Base-by-base conservation (phyloP, 2,888 invertebrate genomes). In the Orthonevra nobilis region DNA sequence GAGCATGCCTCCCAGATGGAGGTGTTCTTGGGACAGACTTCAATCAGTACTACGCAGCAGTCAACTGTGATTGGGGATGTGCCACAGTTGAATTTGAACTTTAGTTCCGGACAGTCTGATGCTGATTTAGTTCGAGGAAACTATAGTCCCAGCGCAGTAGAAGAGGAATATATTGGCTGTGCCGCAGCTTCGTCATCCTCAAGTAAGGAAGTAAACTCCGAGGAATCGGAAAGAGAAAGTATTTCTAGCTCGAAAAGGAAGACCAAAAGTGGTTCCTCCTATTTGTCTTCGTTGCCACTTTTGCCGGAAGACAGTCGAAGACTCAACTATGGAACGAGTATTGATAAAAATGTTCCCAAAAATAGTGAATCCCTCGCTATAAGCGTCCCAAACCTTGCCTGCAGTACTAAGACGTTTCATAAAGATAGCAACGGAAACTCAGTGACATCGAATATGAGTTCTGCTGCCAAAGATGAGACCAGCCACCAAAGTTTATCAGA, bases 41-140 rank as follows among this genome's bases (percentile, higher is more conserved):
- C 74, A 12, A 69, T 82, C 1, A 73, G 58, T 70, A 58, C 77
- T 3, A 66, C 70, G 19, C 54, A 74, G 44, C 36, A 74, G 46
- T 68, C 72, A 7, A 66, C 20, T 19, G 5, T 52, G 5, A 19
- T 23, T 14, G 34, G 77, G 7, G 81, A 79, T n/a, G 75, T 85
- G 4, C 84, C 86, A n/a, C 68, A 63, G n/a, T 72, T 86, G 28
- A 84, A 86, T 82, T 82, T 85, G 19, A 84, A 84, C 72, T 83
- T 83, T 26, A 85, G 84, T 56, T 84, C 85, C 5, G 83, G 69
- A 1, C 82, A 81, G 34, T 85, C 85, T 0, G 83, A 84, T 42
- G 56, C 50, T 3, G 84, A 84, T 10, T 12, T 63, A 23, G 32
- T 69, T n/a, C 81, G 64, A 3, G 82, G 82, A 1, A 83, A 82